A percentile compares a stretch with the other conserved stretches of the same genome.
These are phyloP conservation scores for Dreissena rostriformis DNA, from an alignment of 1,140 invertebrate genomes.

Conservation along the genomic window DNA sequence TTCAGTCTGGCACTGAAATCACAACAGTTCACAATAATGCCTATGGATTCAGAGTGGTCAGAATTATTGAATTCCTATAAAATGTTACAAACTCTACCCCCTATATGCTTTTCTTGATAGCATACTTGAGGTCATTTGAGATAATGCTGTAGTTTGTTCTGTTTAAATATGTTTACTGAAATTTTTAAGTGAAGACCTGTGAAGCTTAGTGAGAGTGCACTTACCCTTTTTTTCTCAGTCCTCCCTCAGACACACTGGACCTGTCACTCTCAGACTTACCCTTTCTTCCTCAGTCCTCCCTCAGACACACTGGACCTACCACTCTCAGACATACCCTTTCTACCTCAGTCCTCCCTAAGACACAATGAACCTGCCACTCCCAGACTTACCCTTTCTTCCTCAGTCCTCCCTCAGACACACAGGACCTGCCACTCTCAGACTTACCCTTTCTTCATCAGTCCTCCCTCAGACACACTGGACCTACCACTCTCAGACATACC, in stretches of 20 bases:
- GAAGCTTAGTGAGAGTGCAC: too few relatives aligned
- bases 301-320: slow-evolving; percentile 60
- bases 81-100: too few relatives aligned
- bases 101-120: too few relatives aligned
- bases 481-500: slow-evolving; percentile 61
- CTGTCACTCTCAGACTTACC: slow-evolving; percentile 52
- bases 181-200: too few relatives aligned
- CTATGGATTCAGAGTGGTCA: too few relatives aligned
- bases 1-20: slow-evolving; percentile 86
- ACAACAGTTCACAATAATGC: not conserved
- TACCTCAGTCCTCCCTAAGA: slow-evolving; percentile 73
- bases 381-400: slow-evolving; percentile 36
- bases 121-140: too few relatives aligned
- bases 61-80: too few relatives aligned
- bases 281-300: slow-evolving; percentile 58
- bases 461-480: slow-evolving; percentile 64
- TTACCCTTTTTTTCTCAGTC: slow-evolving; percentile 76
- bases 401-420: not conserved
- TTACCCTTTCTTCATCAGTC: slow-evolving; percentile 78
- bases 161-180: too few relatives aligned
- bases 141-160: too few relatives aligned
- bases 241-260: slow-evolving; percentile 64
- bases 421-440: too few relatives aligned
- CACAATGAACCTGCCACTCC: slow-evolving; percentile 57
- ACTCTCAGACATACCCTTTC: slow-evolving; percentile 73